phyloP scores from a whole-genome alignment of 2,113 vertebrate genomes.

The Tragulus kanchil region DNA sequence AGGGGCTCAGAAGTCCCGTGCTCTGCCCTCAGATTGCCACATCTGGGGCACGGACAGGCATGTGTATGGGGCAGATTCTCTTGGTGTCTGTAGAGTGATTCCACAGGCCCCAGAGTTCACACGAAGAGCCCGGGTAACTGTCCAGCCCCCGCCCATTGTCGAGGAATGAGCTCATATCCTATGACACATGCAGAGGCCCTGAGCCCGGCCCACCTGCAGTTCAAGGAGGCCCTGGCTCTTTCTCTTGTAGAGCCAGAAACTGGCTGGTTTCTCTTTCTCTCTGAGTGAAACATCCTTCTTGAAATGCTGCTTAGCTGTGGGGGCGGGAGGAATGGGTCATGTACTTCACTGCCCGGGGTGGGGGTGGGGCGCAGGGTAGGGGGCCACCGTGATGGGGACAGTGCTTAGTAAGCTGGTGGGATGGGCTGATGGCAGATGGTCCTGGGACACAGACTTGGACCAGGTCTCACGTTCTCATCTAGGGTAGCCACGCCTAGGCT shows the following conservation, averaged over 20 bases:
- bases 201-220: neutral
- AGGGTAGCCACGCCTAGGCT: neutral
- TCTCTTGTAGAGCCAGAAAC: neutral
- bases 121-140: neutral
- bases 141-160: neutral
- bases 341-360: neutral
- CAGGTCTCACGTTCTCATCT: neutral
- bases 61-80: too few relatives aligned
- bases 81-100: neutral
- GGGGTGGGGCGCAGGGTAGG: too few relatives aligned
- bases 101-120: neutral
- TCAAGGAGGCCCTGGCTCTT: neutral
- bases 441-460: neutral
- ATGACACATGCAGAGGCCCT: neutral
- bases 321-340: neutral
- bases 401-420: neutral
- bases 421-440: neutral
- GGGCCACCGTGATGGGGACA: neutral
- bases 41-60: neutral
- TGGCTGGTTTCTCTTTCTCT: neutral
- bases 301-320: neutral
- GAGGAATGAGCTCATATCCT: slow-evolving; percentile 48
- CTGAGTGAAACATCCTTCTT: neutral
- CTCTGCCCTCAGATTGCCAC: neutral
- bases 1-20: neutral